These are phyloP conservation scores for Albula glossodonta DNA, from an alignment of 2,113 vertebrate species.

Conservation along the genomic window DNA sequence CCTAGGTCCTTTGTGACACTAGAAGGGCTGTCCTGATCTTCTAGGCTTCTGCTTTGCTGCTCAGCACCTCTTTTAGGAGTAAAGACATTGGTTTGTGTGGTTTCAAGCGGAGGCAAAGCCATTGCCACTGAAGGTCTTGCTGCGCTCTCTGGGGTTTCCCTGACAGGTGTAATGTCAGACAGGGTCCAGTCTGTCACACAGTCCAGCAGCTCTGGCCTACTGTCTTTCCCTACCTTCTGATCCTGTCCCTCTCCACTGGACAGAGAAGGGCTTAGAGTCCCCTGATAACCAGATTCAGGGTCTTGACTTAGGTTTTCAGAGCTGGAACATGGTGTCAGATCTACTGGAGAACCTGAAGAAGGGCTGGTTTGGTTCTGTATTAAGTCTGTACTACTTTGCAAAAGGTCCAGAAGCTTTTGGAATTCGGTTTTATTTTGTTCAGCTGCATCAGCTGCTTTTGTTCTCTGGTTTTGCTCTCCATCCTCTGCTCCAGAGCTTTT, in stretches of 20 bases:
- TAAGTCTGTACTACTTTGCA: slow-evolving; percentile 51
- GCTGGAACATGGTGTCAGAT: slow-evolving; percentile 25
- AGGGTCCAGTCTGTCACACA: slow-evolving; percentile 70
- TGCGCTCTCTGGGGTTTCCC: slow-evolving; percentile 47
- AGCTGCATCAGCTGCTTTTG: neutral
- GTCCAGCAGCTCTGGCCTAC: slow-evolving; percentile 56
- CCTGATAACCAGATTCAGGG: slow-evolving; percentile 19
- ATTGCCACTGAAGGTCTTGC: too few relatives aligned
- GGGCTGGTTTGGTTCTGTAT: slow-evolving; percentile 8
- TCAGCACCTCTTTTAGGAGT: slow-evolving; percentile 33
- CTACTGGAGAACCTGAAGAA: neutral
- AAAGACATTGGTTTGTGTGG: slow-evolving; percentile 19
- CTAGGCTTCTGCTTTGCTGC: neutral
- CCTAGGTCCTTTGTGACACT: neutral
- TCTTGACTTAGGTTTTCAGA: slow-evolving; percentile 25
- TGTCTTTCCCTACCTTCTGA: slow-evolving; percentile 19
- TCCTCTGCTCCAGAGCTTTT: neutral
- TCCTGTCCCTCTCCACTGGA: neutral
- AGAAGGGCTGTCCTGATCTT: slow-evolving; percentile 16
- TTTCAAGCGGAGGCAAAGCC: neutral
- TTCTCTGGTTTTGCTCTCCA: slow-evolving; percentile 12
- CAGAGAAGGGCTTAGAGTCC: neutral
- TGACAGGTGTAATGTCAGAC: slow-evolving; percentile 50
- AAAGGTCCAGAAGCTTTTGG: slow-evolving; percentile 65
- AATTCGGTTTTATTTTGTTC: slow-evolving; percentile 51